Evolutionary conservation across 2,113 vertebrate species (phyloP), one percentile per base, ranked within the genome.

Genomic region (Prunella fulvescens): DNA sequence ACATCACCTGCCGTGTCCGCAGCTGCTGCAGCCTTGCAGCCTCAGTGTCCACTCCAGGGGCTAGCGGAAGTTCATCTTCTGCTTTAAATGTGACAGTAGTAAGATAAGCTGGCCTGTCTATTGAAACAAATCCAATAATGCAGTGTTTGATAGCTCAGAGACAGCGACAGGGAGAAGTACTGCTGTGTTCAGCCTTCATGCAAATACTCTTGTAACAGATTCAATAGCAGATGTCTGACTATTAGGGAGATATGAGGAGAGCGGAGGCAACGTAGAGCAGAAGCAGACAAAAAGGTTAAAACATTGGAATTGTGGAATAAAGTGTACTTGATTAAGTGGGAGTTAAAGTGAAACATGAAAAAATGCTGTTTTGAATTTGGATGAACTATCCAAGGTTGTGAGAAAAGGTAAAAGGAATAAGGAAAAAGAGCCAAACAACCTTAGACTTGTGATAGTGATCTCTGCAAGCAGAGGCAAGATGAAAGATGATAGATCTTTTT

Each of bases 1-100:
- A 1, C 17, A 7, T 8, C 10, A 15, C 16, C 56, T 54, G 10
- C 17, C 4, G 0, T 19, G 20, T 14, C 11, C 13, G 2, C 9
- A 33, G 45, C 31, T 77, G 0, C 37, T 48, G 20, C 29, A 50
- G 39, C 35, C 56, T 11, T 70, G 26, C 37, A 78, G 56, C 10
- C 22, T n/a, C 78, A 5, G 39, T 64, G 37, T 58, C 47, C 67
- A 42, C 42, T 81, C 69, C 61, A 48, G 16, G 29, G 81, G 31
- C 57, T 51, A 14, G 44, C 22, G 67, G 33, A 76, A 64, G 29
- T 86, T 84, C 18, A 19, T 82, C 79, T 90, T 90, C 53, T 74
- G 33, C 62, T 76, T 74, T 74, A 60, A 67, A 56, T 76, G 53
- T 40, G 57, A 35, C 69, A 56, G 39, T n/a, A 37, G 25, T 44